phyloP scores from a whole-genome alignment of 2,888 invertebrate genomes.

The Thereva nobilitata region DNA sequence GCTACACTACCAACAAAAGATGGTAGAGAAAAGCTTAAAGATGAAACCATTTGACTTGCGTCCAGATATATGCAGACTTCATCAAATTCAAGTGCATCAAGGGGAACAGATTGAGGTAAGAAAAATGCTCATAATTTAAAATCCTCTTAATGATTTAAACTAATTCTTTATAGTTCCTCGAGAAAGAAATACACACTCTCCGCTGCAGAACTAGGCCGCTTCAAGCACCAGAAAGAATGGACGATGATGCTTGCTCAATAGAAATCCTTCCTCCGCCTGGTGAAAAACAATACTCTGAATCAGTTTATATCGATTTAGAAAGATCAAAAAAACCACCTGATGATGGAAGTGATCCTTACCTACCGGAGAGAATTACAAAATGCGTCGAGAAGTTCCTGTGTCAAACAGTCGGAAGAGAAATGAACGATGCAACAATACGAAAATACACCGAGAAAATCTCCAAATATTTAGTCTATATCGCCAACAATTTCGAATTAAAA shows the following conservation, averaged over 20 bases:
- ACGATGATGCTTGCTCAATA: constrained; percentile 31
- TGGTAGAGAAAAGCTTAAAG: constrained; percentile 39
- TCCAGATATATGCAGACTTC: constrained; percentile 51
- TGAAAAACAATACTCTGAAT: constrained; percentile 40
- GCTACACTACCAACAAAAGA: constrained; percentile 53
- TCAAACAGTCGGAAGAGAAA: constrained; percentile 47
- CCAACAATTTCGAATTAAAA: constrained; percentile 51
- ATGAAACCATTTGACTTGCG: constrained; percentile 22
- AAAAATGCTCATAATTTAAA: background rate
- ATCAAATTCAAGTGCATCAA: constrained; percentile 57
- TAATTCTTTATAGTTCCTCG: constrained; percentile 47
- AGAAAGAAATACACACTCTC: constrained; percentile 53
- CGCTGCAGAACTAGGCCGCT: constrained; percentile 54
- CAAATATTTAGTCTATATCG: constrained; percentile 53
- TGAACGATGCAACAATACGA: constrained; percentile 49
- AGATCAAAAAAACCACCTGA: constrained; percentile 49
- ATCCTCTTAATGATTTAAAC: background rate
- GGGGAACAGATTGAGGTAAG: constrained; percentile 61
- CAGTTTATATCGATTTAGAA: constrained; percentile 22
- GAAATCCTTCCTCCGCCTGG: constrained; percentile 47
- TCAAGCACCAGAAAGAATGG: constrained; percentile 46
- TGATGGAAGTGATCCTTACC: constrained; percentile 16
- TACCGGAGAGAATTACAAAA: constrained; percentile 49
- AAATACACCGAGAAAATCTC: constrained; percentile 52
- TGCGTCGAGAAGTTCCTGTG: constrained; percentile 52